Base-by-base conservation (phyloP, 53 echinoderm and acorn worm species). In the Astropecten irregularis region DNA sequence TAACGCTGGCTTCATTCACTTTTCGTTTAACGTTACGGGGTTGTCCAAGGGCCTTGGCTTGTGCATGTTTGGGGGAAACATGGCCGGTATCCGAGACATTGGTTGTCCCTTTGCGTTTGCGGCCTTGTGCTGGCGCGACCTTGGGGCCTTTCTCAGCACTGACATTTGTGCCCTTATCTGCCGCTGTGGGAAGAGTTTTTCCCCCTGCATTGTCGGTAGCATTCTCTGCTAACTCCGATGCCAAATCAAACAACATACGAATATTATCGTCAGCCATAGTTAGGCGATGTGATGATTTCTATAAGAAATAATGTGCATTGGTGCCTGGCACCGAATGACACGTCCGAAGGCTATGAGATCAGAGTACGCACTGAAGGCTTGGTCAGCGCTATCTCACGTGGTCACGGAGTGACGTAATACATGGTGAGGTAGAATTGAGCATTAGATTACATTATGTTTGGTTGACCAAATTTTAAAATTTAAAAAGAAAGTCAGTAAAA, bases 371-470 rank as follows among this genome's bases (percentile, higher is more conserved):
- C 27, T 58, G 28, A 27, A 27, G 26, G 58, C 58, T 57, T 4
- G 26, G 58, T 29, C 58, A 29, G 29, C 27, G 58, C 58, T n/a
- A n/a, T n/a, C n/a, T n/a, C n/a, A n/a, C n/a, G n/a, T n/a, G n/a
- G n/a, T n/a, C n/a, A n/a, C n/a, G n/a, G n/a, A n/a, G n/a, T n/a
- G n/a, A n/a, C n/a, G n/a, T n/a, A n/a, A n/a, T n/a, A n/a, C n/a
- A n/a, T 6, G 58, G 58, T 26, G 58, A 58, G 58, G 58, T 58
- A 58, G 58, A 58, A 58, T 57, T 53, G n/a, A n/a, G n/a, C n/a
- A n/a, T n/a, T n/a, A n/a, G n/a, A n/a, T n/a, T n/a, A n/a, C n/a
- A n/a, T n/a, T n/a, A n/a, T n/a, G n/a, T n/a, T n/a, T n/a, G n/a
- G n/a, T n/a, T n/a, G n/a, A n/a, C n/a, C n/a, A n/a, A n/a, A n/a